These are phyloP conservation scores for Pristiophorus japonicus DNA, from an alignment of 2,113 vertebrate species.

Conservation along the genomic window DNA sequence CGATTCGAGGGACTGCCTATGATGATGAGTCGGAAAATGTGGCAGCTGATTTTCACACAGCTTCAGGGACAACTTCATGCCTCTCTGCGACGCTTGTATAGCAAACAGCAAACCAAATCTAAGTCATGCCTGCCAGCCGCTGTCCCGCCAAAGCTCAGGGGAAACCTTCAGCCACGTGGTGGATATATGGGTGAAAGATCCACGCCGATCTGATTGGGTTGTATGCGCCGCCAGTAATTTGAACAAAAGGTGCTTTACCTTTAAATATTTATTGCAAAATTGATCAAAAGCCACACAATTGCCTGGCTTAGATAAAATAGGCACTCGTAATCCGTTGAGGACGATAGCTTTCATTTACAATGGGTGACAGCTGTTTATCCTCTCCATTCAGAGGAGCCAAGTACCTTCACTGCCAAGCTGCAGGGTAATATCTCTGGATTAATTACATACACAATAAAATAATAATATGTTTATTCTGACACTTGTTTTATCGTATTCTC, in stretches of 20 bases:
- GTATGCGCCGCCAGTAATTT: not conserved
- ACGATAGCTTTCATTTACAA: not conserved
- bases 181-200: not conserved
- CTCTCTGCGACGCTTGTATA: not conserved
- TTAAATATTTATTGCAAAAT: not conserved
- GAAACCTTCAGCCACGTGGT: not conserved
- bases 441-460: not conserved
- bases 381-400: not conserved
- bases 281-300: not conserved
- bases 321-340: not conserved
- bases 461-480: not conserved
- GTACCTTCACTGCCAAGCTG: not conserved
- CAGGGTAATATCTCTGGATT: not conserved
- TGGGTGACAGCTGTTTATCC: not conserved
- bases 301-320: not conserved
- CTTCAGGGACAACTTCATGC: not conserved
- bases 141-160: not conserved
- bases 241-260: not conserved
- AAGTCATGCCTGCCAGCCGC: not conserved
- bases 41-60: not conserved
- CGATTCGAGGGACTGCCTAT: too few relatives aligned
- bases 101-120: not conserved
- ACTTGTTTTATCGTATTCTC: not conserved
- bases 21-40: not conserved
- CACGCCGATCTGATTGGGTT: not conserved